Conservation (phyloP, 1,140 invertebrate genomes). For the Polypedilum vanderplanki region DNA sequence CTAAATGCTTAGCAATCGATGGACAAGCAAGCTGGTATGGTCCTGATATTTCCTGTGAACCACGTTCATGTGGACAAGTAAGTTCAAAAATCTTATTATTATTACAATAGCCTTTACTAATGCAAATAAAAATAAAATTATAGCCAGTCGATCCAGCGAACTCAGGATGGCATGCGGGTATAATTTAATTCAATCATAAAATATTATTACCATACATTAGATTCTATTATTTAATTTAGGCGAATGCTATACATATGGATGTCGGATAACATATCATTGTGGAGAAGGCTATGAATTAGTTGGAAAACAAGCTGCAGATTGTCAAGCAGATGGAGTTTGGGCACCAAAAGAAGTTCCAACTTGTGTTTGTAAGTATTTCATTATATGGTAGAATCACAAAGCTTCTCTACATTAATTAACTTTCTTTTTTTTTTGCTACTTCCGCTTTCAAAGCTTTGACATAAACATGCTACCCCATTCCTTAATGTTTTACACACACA, state of each 20-base stretch:
- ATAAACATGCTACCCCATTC: neutral
- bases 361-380: constrained; percentile 67
- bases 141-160: constrained; percentile 77
- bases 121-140: neutral
- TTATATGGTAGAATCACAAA: neutral
- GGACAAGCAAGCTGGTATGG: constrained; percentile 83
- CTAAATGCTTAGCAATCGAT: constrained; percentile 87
- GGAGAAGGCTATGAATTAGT: constrained; percentile 86
- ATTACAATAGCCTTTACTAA: too few relatives aligned
- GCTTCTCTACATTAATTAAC: neutral
- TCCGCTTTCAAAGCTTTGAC: constrained; percentile 27
- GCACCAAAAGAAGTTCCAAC: constrained; percentile 79
- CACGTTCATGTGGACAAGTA: constrained; percentile 69
- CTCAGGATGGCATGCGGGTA: constrained; percentile 76
- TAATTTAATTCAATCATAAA: neutral
- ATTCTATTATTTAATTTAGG: neutral
- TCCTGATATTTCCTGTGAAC: constrained; percentile 89
- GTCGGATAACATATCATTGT: constrained; percentile 86
- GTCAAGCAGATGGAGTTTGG: constrained; percentile 83
- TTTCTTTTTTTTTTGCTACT: neutral
- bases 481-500: too few relatives aligned
- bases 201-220: too few relatives aligned
- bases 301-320: constrained; percentile 72
- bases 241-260: constrained; percentile 86
- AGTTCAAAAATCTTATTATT: neutral